Evolutionary conservation across 2,888 invertebrate genomes (phyloP), one percentile per base, ranked within the genome.

Genomic region (Drosophila gaucha): DNA sequence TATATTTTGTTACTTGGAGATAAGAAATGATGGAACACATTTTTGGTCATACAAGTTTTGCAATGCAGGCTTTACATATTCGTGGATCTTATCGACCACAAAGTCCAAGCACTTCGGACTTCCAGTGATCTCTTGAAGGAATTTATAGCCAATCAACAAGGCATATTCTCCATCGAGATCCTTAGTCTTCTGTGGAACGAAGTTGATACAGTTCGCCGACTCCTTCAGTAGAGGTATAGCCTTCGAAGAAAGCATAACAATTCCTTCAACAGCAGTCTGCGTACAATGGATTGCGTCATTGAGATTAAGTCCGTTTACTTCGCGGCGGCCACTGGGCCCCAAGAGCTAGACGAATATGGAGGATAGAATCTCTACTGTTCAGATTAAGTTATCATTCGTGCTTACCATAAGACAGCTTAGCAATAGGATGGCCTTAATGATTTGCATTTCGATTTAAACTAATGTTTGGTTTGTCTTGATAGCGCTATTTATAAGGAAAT

Each of bases 371-470:
- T 6, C 2, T 4, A 22, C n/a, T 6, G 14, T 4, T 24, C 22
- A n/a, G 8, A 22, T 8, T 22, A n/a, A n/a, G n/a, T n/a, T n/a
- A n/a, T 1, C 22, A 8, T 3, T 39, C 22, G 6, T 3, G 18
- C 54, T 46, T 55, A 46, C 54, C 54, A 55, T 8, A 2, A 55
- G 16, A 26, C 35, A 35, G 20, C 35, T 46, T 6, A 55, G 26
- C 10, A 55, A 10, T 5, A 35, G 12, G 9, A 8, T 16, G 35
- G 24, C 12, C 49, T 35, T 49, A 9, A 18, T 2, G 16, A 36
- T 26, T 16, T 35, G 16, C 24, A 49, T 49, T 36, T 26, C 6
- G 24, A 26, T 26, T 26, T 44, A 1, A n/a, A 44, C 26, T 36
- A 26, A n/a, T 22, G 14, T 16, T 26, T n/a, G n/a, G 10, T 1